These are phyloP conservation scores for Petrocephalus schoutedeni DNA, from an alignment of 2,797 vertebrate genomes.

Conservation along the genomic window DNA sequence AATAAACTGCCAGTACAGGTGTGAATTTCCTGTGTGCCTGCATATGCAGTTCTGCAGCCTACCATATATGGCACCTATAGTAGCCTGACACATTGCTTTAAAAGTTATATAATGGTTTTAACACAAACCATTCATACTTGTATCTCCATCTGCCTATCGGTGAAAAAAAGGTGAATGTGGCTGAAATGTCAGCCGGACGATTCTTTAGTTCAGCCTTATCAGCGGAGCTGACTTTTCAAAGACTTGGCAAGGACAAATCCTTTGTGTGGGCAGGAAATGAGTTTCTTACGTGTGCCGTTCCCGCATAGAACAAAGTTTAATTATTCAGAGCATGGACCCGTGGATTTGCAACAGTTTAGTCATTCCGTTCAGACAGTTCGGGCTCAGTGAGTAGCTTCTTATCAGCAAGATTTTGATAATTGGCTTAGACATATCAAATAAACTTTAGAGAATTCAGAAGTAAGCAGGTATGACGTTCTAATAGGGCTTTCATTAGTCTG, in stretches of 20 bases:
- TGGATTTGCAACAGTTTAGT: slow-evolving; percentile 70
- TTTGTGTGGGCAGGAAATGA: slow-evolving; percentile 64
- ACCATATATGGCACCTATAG: not conserved
- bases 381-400: slow-evolving; percentile 71
- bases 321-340: slow-evolving; percentile 73
- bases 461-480: slow-evolving; percentile 87
- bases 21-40: not conserved
- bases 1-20: not conserved
- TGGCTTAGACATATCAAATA: slow-evolving; percentile 79
- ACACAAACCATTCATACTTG: slow-evolving; percentile 10
- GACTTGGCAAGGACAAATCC: slow-evolving; percentile 72
- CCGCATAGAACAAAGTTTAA: slow-evolving; percentile 65
- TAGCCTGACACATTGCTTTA: not conserved
- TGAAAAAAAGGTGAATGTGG: slow-evolving; percentile 21
- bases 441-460: slow-evolving; percentile 76
- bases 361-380: slow-evolving; percentile 68
- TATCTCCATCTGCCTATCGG: slow-evolving; percentile 24
- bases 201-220: slow-evolving; percentile 39
- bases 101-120: slow-evolving; percentile 8
- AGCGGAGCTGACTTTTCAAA: slow-evolving; percentile 66
- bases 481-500: slow-evolving; percentile 78
- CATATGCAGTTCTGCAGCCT: not conserved
- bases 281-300: slow-evolving; percentile 60
- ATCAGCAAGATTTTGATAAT: slow-evolving; percentile 81
- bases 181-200: slow-evolving; percentile 28